Base-by-base conservation (phyloP, 2,113 vertebrate genomes). In the Colinus virginianus region DNA sequence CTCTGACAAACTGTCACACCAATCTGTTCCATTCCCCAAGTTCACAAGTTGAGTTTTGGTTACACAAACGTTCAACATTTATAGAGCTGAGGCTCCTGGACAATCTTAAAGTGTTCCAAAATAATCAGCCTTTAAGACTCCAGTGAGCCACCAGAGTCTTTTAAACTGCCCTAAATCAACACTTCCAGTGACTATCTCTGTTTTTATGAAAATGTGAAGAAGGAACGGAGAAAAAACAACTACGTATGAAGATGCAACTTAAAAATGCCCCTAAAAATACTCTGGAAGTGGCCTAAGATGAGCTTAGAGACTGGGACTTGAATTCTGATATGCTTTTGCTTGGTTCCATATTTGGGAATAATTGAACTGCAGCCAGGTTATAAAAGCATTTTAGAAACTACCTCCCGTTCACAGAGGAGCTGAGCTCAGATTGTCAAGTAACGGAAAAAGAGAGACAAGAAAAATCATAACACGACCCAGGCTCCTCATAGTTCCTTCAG, bases 1-100 rank as follows among this genome's bases (percentile, higher is more conserved):
- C 87, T 89, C 72, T 88, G 89, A 75, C 68, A 92, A 69, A 79
- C 67, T 59, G 63, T 72, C 80, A 84, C 77, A 76, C 25, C 38
- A 43, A 36, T 55, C 70, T 87, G 17, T 51, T 89, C 64, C 68
- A 53, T 0, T 0, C 13, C 36, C 40, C 40, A 69, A 62, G 67
- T 32, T 89, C 70, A 79, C 36, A 68, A 88, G 66, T 92, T 90
- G 89, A 80, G 64, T 53, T 78, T 71, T 90, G 26, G 38, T 80
- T 78, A 80, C 64, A 30, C 38, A 94, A 43, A 38, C 70, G n/a
- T 64, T 92, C 61, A 63, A 13, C 48, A 63, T 21, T 91, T 59
- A 67, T 7, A 85, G 43, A 90, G 38, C 40, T 80, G 14, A 92
- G 40, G 5, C 34, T 79, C 16, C 5, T 30, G 61, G 46, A 64